Conservation (phyloP, 1,140 invertebrate genomes). For the Hyposmocoma kahamanoa region DNA sequence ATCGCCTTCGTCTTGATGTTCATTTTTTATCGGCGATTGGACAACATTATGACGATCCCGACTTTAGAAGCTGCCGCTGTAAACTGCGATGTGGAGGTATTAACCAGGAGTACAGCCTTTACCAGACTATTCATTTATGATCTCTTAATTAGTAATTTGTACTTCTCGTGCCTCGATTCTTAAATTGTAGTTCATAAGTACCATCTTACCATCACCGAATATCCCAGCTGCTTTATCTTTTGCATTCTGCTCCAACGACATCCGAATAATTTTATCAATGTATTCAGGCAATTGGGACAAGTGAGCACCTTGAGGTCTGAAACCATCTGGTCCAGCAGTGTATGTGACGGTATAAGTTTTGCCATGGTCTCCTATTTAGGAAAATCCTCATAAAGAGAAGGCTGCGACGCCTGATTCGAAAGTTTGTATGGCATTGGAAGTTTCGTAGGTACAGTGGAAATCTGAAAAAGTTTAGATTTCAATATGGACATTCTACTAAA, state of each 20-base stretch:
- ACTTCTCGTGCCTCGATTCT: too few species aligned
- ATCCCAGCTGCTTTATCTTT: constrained; percentile 58
- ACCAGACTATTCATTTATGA: too few species aligned
- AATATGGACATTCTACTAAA: too few species aligned
- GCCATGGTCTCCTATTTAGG: constrained; percentile 78
- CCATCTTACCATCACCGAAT: constrained; percentile 54
- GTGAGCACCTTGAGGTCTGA: constrained; percentile 82
- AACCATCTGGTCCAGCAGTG: constrained; percentile 86
- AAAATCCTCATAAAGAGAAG: constrained; percentile 38
- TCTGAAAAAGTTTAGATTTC: too few species aligned
- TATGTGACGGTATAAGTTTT: constrained; percentile 80
- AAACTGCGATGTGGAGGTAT: too few species aligned
- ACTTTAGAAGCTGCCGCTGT: too few species aligned
- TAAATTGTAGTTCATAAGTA: neutral
- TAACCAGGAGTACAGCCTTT: too few species aligned
- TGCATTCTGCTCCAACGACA: constrained; percentile 49
- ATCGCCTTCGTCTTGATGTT: too few species aligned
- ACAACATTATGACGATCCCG: too few species aligned
- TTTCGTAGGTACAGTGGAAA: constrained; percentile 52
- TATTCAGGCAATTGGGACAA: constrained; percentile 85
- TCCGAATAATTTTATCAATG: constrained; percentile 71
- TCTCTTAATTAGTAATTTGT: too few species aligned
- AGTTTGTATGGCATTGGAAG: constrained; percentile 48
- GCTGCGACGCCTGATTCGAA: constrained; percentile 37
- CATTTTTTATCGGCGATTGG: too few species aligned